These are phyloP conservation scores for Dermatemys mawii DNA, from an alignment of 2,113 vertebrate genomes.

Conservation along the genomic window DNA sequence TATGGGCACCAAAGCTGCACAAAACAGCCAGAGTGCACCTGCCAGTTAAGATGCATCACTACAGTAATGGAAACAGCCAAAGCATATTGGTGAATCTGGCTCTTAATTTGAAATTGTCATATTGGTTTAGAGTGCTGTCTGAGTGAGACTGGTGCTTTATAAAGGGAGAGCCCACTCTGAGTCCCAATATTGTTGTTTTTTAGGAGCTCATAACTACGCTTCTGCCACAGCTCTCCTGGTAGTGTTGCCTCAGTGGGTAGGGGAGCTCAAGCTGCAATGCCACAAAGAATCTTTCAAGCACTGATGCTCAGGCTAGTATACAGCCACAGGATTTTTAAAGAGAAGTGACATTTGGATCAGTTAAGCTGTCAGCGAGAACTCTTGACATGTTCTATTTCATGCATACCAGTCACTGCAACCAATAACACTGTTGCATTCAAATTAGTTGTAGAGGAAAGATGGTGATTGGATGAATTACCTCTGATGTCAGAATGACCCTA, in stretches of 20 bases:
- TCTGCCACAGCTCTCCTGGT: neutral
- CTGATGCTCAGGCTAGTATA: neutral
- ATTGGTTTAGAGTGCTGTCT: neutral
- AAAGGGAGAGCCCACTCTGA: neutral
- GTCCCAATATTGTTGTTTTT: neutral
- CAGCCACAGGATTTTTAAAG: neutral
- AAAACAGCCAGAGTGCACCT: neutral
- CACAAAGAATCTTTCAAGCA: neutral
- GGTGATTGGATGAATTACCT: neutral
- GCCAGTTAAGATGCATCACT: neutral
- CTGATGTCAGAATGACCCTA: fast-evolving
- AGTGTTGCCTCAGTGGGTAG: neutral
- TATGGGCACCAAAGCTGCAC: neutral
- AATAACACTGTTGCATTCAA: neutral
- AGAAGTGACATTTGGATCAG: neutral
- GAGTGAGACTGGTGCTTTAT: neutral
- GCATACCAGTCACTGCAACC: fast-evolving
- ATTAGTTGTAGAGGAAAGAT: neutral
- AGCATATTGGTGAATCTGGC: neutral
- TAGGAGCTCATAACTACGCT: neutral
- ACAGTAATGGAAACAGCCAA: neutral
- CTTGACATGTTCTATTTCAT: fast-evolving
- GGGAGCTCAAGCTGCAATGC: neutral
- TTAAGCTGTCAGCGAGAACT: neutral
- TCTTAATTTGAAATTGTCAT: neutral